Evolutionary conservation across 1,140 invertebrate genomes (phyloP).

Genomic region (Brevipalpus yothersi): DNA sequence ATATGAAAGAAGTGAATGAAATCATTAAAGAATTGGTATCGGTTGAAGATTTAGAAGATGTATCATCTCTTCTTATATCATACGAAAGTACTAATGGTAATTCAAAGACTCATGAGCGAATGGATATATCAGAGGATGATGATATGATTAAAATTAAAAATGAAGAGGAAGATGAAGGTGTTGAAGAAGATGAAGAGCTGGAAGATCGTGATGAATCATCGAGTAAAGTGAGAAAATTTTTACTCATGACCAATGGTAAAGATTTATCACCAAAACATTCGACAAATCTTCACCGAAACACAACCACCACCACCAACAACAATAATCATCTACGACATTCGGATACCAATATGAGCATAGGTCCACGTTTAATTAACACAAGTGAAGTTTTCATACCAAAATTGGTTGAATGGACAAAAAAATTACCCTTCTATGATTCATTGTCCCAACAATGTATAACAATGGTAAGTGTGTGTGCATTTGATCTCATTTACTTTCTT

Average conservation of each 20-base stretch:
- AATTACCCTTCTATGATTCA: conserved; percentile 83
- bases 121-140: background rate
- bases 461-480: conserved; percentile 9
- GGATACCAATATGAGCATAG: too few species aligned
- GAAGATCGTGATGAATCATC: background rate
- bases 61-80: too few species aligned
- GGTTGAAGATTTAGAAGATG: conserved; percentile 1
- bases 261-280: too few species aligned
- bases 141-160: background rate
- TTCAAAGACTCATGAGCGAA: background rate
- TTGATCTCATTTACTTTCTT: too few species aligned
- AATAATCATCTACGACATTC: too few species aligned
- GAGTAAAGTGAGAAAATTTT: background rate
- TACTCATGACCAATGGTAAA: background rate
- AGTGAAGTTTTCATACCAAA: conserved; percentile 40
- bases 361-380: too few species aligned
- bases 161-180: background rate
- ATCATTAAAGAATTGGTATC: background rate
- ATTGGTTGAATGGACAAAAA: conserved; percentile 91
- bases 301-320: too few species aligned
- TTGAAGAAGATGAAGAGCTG: background rate
- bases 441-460: conserved; percentile 54
- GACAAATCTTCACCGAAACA: background rate
- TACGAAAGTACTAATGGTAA: background rate
- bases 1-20: background rate